Evolutionary conservation across 2,797 vertebrate genomes (phyloP).

Genomic region (Argyrosomus regius): DNA sequence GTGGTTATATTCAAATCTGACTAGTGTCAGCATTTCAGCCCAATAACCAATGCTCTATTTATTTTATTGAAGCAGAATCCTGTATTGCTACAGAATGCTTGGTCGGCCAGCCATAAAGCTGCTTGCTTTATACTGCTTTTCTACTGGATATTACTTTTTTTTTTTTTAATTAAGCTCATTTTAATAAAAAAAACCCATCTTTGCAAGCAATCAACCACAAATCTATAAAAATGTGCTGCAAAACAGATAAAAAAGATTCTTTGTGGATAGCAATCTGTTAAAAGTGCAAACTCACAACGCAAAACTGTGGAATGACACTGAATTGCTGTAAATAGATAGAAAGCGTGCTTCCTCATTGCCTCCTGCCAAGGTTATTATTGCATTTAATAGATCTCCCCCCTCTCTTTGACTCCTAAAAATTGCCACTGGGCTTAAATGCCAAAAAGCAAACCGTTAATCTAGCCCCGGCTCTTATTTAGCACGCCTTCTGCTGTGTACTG

Average conservation of each 20-base stretch:
- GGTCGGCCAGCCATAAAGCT: conserved; percentile 43
- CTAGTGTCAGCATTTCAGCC: conserved; percentile 35
- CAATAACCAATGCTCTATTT: conserved; percentile 50
- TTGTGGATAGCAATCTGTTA: conserved; percentile 22
- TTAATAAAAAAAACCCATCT: conserved; percentile 51
- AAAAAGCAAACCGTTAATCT: conserved; percentile 56
- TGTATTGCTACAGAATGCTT: conserved; percentile 41
- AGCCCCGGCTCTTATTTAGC: conserved; percentile 57
- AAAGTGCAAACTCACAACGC: conserved; percentile 47
- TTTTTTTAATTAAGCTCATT: conserved; percentile 64
- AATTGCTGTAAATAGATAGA: conserved; percentile 29
- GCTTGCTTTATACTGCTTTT: conserved; percentile 32
- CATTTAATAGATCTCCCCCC: conserved; percentile 60
- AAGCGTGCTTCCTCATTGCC: conserved; percentile 20
- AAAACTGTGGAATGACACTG: conserved; percentile 35
- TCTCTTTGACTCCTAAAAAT: conserved; percentile 61
- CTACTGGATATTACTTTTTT: conserved; percentile 51
- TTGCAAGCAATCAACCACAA: conserved; percentile 53
- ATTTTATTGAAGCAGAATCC: conserved; percentile 55
- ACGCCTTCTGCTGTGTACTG: conserved; percentile 50
- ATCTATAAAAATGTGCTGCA: conserved; percentile 59
- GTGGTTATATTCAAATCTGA: conserved; percentile 34
- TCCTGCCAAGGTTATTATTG: conserved; percentile 68
- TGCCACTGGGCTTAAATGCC: conserved; percentile 57
- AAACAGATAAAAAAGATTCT: conserved; percentile 27